Conservation (phyloP, 2,113 vertebrate species). For the Carlito syrichta region DNA sequence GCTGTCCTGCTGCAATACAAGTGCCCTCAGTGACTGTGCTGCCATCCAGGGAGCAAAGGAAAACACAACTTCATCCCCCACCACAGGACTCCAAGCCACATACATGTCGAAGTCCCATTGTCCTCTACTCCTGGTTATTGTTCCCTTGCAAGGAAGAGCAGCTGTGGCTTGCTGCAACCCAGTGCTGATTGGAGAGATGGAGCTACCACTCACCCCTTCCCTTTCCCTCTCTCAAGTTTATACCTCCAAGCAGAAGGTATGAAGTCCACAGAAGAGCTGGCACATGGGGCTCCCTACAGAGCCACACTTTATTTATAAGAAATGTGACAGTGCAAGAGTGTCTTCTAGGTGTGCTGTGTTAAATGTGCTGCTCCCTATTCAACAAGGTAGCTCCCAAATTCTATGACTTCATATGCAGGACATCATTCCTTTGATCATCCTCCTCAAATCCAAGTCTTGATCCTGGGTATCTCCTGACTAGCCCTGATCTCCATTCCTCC, state of each 20-base stretch:
- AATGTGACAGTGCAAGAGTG: not conserved
- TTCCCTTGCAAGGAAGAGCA: not conserved
- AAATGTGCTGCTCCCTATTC: not conserved
- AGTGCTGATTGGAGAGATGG: not conserved
- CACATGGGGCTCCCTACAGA: not conserved
- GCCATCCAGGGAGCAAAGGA: not conserved
- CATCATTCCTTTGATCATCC: not conserved
- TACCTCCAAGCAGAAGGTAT: not conserved
- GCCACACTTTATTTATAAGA: not conserved
- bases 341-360: not conserved
- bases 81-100: accelerated
- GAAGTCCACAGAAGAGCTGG: not conserved
- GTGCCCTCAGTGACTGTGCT: not conserved
- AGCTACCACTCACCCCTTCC: not conserved
- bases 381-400: not conserved
- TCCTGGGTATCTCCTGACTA: not conserved
- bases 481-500: not conserved
- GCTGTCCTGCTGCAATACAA: not conserved
- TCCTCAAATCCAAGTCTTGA: not conserved
- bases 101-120: not conserved
- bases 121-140: not conserved
- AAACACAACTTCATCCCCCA: not conserved
- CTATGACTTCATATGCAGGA: not conserved
- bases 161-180: not conserved
- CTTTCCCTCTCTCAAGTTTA: not conserved